Evolutionary conservation across 2,888 invertebrate species (phyloP), one percentile per base, ranked within the genome.

Genomic region (Oxytorus armatus): DNA sequence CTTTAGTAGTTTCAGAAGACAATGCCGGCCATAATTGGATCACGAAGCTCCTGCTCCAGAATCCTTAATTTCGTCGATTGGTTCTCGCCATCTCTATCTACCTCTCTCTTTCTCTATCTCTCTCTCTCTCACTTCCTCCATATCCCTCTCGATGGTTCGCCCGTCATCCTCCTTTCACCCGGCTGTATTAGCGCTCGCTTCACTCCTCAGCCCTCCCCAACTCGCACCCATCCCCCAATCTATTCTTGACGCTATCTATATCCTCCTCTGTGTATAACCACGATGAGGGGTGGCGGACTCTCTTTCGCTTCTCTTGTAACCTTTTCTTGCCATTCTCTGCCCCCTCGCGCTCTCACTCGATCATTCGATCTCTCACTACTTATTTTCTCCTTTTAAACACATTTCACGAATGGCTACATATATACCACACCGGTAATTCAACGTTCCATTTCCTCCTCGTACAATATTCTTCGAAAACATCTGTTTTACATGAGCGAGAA

Each of bases 11-110:
- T 87, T 85, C 85, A 76, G 85, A 87, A 89, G 88, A 89, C 88
- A 89, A 89, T 88, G 86, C 87, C 85, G 82, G 77, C 85, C 87
- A 87, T 89, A 89, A 89, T 89, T 88, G 88, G 88, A 88, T 89
- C 87, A 87, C 85, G 86, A 88, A 86, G 83, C 84, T 85, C 84
- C 83, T 83, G 86, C 86, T 86, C 83, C 83, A 83, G 88, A 88
- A 89, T 89, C 86, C 87, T 87, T 89, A 89, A 89, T 89, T 89
- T 85, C 79, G 82, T 79, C 87, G 87, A 87, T 87, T 86, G 87
- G 85, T 83, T 87, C 86, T 85, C 83, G 80, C 83, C 81, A 73
- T 76, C 79, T 76, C 79, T 79, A 79, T 53, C 59, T 65, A 59
- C 68, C 72, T 69, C 79, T 70, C 76, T 82, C 77, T 68, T 16